Conservation (phyloP, 1,140 invertebrate genomes). For the Meloidogyne hapla region DNA sequence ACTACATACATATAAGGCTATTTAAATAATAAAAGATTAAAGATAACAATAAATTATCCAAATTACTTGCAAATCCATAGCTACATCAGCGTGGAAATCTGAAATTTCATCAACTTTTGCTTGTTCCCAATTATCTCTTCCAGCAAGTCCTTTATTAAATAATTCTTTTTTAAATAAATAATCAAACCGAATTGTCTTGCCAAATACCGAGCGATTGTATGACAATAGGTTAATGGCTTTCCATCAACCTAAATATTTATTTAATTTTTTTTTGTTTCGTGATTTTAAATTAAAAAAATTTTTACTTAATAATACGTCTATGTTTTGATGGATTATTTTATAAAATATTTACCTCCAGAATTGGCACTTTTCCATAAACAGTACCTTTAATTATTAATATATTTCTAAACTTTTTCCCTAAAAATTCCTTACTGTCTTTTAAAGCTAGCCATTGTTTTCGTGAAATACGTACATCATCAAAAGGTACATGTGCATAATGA, state of each 20-base stretch:
- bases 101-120: conserved; percentile 41
- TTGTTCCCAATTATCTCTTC: conserved; percentile 35
- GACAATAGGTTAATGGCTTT: conserved; percentile 37
- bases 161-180: neutral
- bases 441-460: conserved; percentile 16
- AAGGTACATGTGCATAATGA: conserved; percentile 28
- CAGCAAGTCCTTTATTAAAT: conserved; percentile 33
- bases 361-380: conserved; percentile 46
- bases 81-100: conserved; percentile 38
- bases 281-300: no score
- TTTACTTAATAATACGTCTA: neutral
- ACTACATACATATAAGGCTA: conserved; percentile 41
- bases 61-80: conserved; percentile 32
- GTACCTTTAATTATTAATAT: conserved; percentile 30
- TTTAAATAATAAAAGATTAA: neutral
- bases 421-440: neutral
- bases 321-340: conserved; percentile 17
- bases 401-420: neutral
- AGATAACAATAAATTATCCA: neutral
- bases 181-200: conserved; percentile 36
- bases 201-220: conserved; percentile 48
- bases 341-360: conserved; percentile 33
- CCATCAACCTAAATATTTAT: conserved; percentile 33
- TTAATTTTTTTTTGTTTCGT: no score
- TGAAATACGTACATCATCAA: conserved; percentile 32